Evolutionary conservation across 2,888 invertebrate genomes (phyloP), one percentile per base, ranked within the genome.

Genomic region (Metopia argyrocephala): DNA sequence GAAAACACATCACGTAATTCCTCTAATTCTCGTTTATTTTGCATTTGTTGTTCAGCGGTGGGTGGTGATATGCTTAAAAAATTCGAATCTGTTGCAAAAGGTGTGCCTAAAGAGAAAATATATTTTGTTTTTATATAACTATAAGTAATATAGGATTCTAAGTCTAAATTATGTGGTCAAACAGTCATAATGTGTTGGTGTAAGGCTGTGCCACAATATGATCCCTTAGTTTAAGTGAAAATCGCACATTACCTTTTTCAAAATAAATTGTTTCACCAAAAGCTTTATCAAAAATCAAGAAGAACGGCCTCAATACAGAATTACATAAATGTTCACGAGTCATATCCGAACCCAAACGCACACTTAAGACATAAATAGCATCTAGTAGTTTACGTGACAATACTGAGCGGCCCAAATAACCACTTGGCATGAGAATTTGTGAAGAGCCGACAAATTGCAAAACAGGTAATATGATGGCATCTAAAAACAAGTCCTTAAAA

Each of bases 1-100:
- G 95, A 95, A 89, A 98, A 97, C 0, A 97, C 96, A 86, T 94
- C 91, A 50, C 93, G 92, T 28, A 98, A 91, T 90, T 98, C 97
- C 84, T 96, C 94, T 85, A 94, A 92, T 1, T 94, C 95, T 3
- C 89, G 86, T 57, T 87, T 85, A 54, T 83, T 81, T 45, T 84
- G 48, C 59, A 85, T 85, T 20, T 86, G 78, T 79, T 0, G 79
- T 52, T 2, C 73, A 27, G 79, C 75, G 15, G 83, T 80, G 0
- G 85, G 85, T 5, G 86, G 86, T 18, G 86, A 84, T 54, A 86
- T 81, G 89, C 90, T 61, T 78, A 68, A 75, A 0, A 75, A 74
- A 4, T 85, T 83, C 9, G 89, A 89, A 1, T 27, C n/a, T 15
- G 20, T 25, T 27, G 12, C 38, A 38, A 38, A 38, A 4, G 38